Percentiles rank a stretch among this genome's conserved stretches.
phyloP scores from a whole-genome alignment of 2,888 invertebrate genomes.

The Parnassius glacialis region DNA sequence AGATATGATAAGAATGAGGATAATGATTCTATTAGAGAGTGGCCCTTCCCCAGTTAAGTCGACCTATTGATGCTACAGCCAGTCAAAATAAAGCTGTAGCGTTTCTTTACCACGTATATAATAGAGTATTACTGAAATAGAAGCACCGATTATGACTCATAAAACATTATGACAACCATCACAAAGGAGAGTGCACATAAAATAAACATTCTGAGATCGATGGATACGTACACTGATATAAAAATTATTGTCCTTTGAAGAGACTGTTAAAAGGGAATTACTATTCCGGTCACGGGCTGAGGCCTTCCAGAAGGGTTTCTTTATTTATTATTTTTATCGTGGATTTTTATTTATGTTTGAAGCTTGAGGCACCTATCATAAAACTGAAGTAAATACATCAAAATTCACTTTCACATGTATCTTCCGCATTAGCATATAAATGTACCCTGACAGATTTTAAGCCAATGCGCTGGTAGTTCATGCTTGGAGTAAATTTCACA shows the following conservation, averaged over 20 bases:
- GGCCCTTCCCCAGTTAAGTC: no score
- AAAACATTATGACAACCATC: constrained; percentile 26
- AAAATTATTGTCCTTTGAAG: constrained; percentile 40
- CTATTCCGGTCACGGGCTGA: constrained; percentile 51
- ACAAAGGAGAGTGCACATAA: constrained; percentile 16
- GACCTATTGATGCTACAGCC: no score
- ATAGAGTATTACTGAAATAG: background rate
- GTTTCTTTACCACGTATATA: no score
- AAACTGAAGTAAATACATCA: no score
- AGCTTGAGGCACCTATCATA: background rate
- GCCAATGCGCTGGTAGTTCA: no score
- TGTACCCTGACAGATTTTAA: no score
- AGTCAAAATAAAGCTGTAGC: no score
- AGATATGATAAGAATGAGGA: no score
- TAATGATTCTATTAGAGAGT: no score
- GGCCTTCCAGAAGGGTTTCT: constrained; percentile 17
- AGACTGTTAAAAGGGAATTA: constrained; percentile 62
- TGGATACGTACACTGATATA: constrained; percentile 26
- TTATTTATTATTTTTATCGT: constrained; percentile 22
- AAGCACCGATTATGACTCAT: constrained; percentile 8
- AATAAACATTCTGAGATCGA: constrained; percentile 23
- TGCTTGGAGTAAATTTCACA: no score
- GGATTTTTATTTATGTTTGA: constrained; percentile 19
- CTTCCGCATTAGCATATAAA: no score
- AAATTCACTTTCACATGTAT: no score